These are phyloP conservation scores for Pseudochromis fuscus DNA, from an alignment of 2,797 vertebrate species.

Conservation along the genomic window DNA sequence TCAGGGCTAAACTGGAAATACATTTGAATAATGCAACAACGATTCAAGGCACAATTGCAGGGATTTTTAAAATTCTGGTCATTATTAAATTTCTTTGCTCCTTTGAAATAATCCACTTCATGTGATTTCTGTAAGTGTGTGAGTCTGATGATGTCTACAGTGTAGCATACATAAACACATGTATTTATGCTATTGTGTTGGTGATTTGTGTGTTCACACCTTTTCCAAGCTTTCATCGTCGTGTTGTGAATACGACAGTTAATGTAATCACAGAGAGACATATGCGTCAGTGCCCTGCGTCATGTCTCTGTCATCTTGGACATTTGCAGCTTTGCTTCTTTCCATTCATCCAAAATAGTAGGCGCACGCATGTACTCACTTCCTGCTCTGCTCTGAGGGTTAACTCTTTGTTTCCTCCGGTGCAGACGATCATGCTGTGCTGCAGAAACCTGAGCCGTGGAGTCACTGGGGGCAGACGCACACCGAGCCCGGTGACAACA, in stretches of 20 bases:
- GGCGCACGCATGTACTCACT: conserved; percentile 54
- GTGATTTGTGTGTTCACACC: not conserved
- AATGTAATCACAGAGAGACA: not conserved
- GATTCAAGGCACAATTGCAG: not conserved
- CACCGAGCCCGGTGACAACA: conserved; percentile 37
- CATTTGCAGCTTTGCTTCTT: conserved; percentile 34
- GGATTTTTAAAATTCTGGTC: not conserved
- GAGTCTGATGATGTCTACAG: conserved; percentile 16
- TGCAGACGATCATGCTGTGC: conserved; percentile 69
- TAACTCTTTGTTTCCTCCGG: conserved; percentile 64
- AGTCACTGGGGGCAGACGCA: conserved; percentile 33
- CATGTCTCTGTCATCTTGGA: conserved; percentile 44
- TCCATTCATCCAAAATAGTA: conserved; percentile 63
- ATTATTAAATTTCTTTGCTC: conserved; percentile 3
- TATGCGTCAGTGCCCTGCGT: conserved; percentile 45
- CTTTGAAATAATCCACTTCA: conserved; percentile 24
- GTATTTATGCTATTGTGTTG: not conserved
- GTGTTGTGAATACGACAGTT: not conserved
- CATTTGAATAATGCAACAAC: not conserved
- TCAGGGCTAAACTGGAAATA: not conserved
- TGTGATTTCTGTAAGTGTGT: conserved; percentile 23
- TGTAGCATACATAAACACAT: not conserved
- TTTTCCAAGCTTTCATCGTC: not conserved
- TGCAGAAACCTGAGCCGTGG: conserved; percentile 33
- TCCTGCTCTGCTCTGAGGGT: conserved; percentile 62